Percentiles rank a stretch among this genome's conserved stretches.
These are phyloP conservation scores for Sphenodon punctatus DNA, from an alignment of 2,797 vertebrate genomes.

Conservation along the genomic window DNA sequence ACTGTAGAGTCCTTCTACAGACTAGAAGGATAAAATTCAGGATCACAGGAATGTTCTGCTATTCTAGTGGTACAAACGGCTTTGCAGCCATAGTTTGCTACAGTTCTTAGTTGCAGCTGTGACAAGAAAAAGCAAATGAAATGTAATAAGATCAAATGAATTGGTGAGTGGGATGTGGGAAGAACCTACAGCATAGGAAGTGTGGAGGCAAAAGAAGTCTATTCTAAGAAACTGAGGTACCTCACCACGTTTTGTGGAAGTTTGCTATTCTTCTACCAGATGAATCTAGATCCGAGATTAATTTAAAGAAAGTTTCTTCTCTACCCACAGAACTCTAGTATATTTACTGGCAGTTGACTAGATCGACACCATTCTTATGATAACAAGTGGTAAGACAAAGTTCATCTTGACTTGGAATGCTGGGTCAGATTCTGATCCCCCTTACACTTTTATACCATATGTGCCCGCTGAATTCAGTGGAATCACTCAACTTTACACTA, in stretches of 20 bases:
- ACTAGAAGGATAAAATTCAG: not conserved
- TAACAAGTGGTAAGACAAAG: not conserved
- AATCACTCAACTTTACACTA: constrained; percentile 2
- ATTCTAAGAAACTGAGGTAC: not conserved
- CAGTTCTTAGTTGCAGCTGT: constrained; percentile 8
- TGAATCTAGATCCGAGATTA: too few relatives aligned
- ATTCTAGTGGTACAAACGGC: not conserved
- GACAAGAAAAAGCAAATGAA: constrained; percentile 48
- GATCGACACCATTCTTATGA: not conserved
- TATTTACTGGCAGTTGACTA: too few relatives aligned
- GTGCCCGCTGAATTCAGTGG: not conserved
- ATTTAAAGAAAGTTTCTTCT: too few relatives aligned
- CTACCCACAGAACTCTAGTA: too few relatives aligned
- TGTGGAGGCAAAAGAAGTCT: not conserved
- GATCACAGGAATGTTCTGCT: not conserved
- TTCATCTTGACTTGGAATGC: not conserved
- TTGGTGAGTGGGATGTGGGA: not conserved
- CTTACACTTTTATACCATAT: not conserved
- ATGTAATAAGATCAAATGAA: constrained; percentile 8
- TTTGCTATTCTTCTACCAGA: too few relatives aligned
- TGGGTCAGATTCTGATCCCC: not conserved
- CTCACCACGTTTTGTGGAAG: not conserved
- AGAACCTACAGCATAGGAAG: not conserved
- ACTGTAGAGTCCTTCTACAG: not conserved
- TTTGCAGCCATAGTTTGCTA: constrained; percentile 11